phyloP scores from a whole-genome alignment of 2,797 vertebrate genomes.

The Mormyrops attenuatus region DNA sequence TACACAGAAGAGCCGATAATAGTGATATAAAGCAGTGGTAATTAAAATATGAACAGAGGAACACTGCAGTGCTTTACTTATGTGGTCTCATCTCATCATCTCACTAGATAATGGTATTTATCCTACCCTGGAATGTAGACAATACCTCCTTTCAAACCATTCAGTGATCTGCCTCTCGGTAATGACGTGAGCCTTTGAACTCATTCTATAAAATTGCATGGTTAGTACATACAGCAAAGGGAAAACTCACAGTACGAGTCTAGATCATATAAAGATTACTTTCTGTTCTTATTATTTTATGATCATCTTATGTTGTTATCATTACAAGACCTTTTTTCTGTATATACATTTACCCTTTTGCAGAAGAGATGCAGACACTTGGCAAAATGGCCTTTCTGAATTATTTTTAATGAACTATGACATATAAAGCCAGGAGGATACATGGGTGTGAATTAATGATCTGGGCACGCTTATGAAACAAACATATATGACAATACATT shows the following conservation, averaged over 20 bases:
- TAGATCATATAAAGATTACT: neutral
- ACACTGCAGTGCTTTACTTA: neutral
- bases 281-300: neutral
- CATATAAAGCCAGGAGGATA: neutral
- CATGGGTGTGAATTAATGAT: neutral
- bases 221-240: neutral
- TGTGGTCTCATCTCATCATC: neutral
- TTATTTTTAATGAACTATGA: slow-evolving; percentile 7
- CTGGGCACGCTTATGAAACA: too few species aligned
- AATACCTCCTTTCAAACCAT: too few species aligned
- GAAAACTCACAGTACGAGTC: neutral
- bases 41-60: neutral
- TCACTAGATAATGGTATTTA: slow-evolving; percentile 10
- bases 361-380: neutral
- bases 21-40: neutral
- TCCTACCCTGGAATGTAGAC: neutral
- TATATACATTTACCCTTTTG: neutral
- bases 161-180: too few species aligned
- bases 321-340: neutral
- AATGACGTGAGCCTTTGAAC: neutral
- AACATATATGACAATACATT: too few species aligned
- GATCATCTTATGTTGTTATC: neutral
- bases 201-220: neutral
- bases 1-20: neutral
- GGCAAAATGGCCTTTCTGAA: neutral